Conservation (phyloP, 2,113 vertebrate genomes). For the Ardeotis arabs region DNA sequence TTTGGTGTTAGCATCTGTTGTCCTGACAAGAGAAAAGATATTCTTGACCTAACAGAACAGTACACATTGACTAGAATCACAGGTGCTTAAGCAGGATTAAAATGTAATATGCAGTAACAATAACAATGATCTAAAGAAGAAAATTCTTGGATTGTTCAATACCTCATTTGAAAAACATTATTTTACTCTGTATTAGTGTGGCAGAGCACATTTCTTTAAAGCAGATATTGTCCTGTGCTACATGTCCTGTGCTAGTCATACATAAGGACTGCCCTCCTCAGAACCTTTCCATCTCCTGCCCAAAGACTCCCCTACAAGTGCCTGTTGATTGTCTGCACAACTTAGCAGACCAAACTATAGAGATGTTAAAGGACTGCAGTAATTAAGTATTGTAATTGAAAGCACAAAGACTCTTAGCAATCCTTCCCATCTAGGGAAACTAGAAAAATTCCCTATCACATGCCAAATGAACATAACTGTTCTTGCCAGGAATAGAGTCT, state of each 20-base stretch:
- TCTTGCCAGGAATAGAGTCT: neutral
- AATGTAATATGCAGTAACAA: neutral
- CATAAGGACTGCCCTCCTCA: neutral
- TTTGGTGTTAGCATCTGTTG: neutral
- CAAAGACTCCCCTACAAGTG: neutral
- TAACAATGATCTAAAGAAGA: neutral
- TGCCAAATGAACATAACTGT: neutral
- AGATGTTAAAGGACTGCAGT: neutral
- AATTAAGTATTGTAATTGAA: neutral
- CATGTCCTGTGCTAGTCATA: neutral
- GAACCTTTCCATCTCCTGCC: neutral
- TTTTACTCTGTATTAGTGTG: neutral
- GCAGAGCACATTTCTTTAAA: neutral
- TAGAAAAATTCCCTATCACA: neutral
- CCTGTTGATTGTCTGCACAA: neutral
- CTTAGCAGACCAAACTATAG: neutral
- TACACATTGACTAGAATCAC: neutral
- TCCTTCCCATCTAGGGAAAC: neutral
- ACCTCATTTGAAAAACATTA: neutral
- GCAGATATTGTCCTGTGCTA: neutral
- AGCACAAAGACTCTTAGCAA: neutral
- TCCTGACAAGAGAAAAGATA: neutral
- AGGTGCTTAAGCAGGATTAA: neutral
- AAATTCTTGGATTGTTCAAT: neutral
- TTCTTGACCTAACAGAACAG: neutral